These are phyloP conservation scores for Agonopterix arenella DNA, from an alignment of 2,888 invertebrate genomes.

Conservation along the genomic window DNA sequence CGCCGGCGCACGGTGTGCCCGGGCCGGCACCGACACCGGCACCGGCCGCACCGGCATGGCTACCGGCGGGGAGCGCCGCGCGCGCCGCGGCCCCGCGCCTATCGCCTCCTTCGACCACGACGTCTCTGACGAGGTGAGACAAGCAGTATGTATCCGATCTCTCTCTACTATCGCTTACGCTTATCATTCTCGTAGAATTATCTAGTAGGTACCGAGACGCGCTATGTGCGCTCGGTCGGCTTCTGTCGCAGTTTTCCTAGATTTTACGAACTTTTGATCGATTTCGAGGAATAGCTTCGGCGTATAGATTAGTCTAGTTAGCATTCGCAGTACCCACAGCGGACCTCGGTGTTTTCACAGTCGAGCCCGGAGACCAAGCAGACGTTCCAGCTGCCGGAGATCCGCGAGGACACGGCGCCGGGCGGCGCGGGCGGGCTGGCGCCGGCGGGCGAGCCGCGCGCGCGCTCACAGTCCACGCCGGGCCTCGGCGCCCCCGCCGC, in stretches of 20 bases:
- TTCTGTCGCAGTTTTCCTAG: no score
- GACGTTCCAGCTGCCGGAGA: conserved; percentile 73
- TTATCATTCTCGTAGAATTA: no score
- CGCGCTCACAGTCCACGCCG: conserved; percentile 60
- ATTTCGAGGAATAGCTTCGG: no score
- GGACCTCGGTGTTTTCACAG: conserved; percentile 36
- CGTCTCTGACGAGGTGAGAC: conserved; percentile 86
- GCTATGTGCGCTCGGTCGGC: no score
- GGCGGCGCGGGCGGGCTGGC: conserved; percentile 30
- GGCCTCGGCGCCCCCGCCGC: conserved; percentile 80
- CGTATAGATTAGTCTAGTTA: conserved; percentile 11
- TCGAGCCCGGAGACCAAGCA: conserved; percentile 78
- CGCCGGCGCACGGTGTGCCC: background rate
- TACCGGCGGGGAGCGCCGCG: conserved; percentile 71
- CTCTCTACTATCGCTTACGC: conserved; percentile 12
- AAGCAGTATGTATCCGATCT: conserved; percentile 73
- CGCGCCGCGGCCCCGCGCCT: conserved; percentile 94
- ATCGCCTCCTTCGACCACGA: conserved; percentile 95
- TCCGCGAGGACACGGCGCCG: conserved; percentile 66
- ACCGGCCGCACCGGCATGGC: conserved; percentile 10
- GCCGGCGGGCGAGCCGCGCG: conserved; percentile 40
- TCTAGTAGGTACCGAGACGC: no score
- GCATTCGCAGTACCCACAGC: conserved; percentile 15
- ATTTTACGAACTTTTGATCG: no score
- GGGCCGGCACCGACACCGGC: background rate